Percentiles rank a stretch among this genome's conserved stretches.
Conservation (phyloP, 2,888 invertebrate species). For the Heliconius ismenius region DNA sequence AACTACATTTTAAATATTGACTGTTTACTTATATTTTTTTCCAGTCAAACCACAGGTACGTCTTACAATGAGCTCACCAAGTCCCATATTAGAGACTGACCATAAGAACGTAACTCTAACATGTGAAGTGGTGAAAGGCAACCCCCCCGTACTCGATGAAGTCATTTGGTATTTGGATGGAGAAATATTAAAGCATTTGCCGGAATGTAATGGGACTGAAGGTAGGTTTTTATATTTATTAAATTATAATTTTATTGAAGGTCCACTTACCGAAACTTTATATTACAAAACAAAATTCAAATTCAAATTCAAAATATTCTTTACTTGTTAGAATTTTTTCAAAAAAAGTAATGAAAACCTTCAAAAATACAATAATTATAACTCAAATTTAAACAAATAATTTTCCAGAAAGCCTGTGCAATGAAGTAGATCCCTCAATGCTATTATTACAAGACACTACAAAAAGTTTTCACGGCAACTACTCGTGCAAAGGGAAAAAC, state of each 20-base stretch:
- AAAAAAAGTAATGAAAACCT: background rate
- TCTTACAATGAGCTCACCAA: slow-evolving; percentile 88
- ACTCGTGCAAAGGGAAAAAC: slow-evolving; percentile 95
- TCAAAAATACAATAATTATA: background rate
- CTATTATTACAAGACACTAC: slow-evolving; percentile 92
- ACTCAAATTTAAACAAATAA: background rate
- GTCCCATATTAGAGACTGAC: slow-evolving; percentile 89
- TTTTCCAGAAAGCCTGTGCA: slow-evolving; percentile 83
- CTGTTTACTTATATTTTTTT: slow-evolving; percentile 41
- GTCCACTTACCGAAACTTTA: too few species aligned
- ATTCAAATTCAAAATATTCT: too few species aligned
- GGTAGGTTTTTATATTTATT: slow-evolving; percentile 48
- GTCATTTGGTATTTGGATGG: slow-evolving; percentile 95
- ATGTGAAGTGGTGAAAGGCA: slow-evolving; percentile 90
- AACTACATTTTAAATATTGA: slow-evolving; percentile 14
- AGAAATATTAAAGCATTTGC: slow-evolving; percentile 90
- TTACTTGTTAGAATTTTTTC: too few species aligned
- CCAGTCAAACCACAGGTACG: slow-evolving; percentile 90
- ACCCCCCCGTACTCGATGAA: slow-evolving; percentile 86
- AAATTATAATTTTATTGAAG: too few species aligned
- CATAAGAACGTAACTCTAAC: slow-evolving; percentile 90
- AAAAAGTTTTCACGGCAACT: slow-evolving; percentile 95
- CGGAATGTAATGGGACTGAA: slow-evolving; percentile 87
- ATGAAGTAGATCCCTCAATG: slow-evolving; percentile 93
- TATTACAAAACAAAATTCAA: too few species aligned